Conservation (phyloP, 2,113 vertebrate species). For the Mola mola region DNA sequence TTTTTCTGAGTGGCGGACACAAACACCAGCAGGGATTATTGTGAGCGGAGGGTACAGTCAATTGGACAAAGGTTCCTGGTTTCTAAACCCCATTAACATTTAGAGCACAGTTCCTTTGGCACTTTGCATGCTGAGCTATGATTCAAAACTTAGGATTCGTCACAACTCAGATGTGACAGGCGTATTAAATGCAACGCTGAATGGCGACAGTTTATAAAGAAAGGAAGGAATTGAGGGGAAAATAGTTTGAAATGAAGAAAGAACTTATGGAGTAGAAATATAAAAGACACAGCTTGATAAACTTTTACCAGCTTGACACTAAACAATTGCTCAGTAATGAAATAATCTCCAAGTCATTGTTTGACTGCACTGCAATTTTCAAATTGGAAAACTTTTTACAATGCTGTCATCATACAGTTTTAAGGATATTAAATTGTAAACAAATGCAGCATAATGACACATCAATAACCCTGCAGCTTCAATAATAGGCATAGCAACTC, state of each 20-base stretch:
- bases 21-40: constrained; percentile 30
- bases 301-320: background rate
- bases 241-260: background rate
- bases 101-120: constrained; percentile 24
- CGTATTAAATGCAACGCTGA: constrained; percentile 8
- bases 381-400: constrained; percentile 3
- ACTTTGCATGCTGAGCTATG: constrained; percentile 22
- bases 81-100: constrained; percentile 44
- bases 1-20: constrained; percentile 13
- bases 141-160: constrained; percentile 19
- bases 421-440: constrained; percentile 24
- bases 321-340: background rate
- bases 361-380: background rate
- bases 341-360: background rate
- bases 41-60: constrained; percentile 6
- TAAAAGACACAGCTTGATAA: constrained; percentile 18
- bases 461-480: constrained; percentile 4
- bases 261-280: background rate
- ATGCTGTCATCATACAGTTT: background rate
- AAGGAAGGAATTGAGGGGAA: constrained; percentile 2
- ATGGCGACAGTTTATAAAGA: constrained; percentile 2
- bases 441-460: constrained; percentile 14
- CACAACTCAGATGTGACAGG: constrained; percentile 3
- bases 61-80: constrained; percentile 16
- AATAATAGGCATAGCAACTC: background rate